Conservation (phyloP, 2,888 invertebrate genomes). For the Drosophila meridiana region DNA sequence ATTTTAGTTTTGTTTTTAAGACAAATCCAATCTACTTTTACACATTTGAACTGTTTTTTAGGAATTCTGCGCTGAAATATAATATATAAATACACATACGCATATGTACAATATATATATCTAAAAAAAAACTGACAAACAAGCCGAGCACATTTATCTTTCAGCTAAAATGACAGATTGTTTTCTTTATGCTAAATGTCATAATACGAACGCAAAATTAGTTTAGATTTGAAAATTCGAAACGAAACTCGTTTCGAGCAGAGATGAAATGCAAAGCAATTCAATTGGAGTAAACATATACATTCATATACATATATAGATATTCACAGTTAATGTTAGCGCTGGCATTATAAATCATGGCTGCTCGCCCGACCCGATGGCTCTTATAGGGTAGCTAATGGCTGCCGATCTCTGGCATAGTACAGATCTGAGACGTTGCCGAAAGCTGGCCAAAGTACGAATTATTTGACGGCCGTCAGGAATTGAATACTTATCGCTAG, state of each 20-base stretch:
- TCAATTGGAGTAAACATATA: not conserved
- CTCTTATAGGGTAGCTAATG: conserved; percentile 19
- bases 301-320: not conserved
- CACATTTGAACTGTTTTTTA: not conserved
- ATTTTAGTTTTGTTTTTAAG: not conserved
- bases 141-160: not conserved
- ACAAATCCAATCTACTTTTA: not conserved
- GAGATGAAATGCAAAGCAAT: not conserved
- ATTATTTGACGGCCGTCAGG: conserved; percentile 37
- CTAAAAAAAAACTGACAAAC: not conserved
- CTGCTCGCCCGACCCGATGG: not conserved
- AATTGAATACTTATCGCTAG: conserved; percentile 26
- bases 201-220: not conserved
- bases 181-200: not conserved
- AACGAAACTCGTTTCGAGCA: conserved; percentile 9
- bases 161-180: conserved; percentile 1
- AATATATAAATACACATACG: not conserved
- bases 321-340: not conserved
- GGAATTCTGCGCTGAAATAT: not conserved
- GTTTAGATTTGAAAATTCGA: not conserved
- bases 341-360: conserved; percentile 12
- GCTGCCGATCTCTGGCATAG: conserved; percentile 35
- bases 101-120: not conserved
- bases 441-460: conserved; percentile 32
- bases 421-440: conserved; percentile 1